Percentiles rank a stretch among this genome's conserved stretches.
Conservation (phyloP, 2,888 invertebrate genomes). For the Eupithecia inturbata region DNA sequence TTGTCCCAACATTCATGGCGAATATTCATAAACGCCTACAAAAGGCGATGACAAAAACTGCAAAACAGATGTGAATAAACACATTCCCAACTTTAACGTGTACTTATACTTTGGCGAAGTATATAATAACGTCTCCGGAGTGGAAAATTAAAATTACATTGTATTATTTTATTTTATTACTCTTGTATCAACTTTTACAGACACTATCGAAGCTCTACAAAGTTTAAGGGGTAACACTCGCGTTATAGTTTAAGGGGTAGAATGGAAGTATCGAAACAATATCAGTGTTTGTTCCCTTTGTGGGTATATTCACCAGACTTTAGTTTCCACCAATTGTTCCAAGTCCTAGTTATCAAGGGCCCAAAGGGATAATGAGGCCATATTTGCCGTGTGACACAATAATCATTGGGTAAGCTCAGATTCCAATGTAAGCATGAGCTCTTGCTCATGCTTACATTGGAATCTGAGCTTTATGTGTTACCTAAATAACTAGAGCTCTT, state of each 20-base stretch:
- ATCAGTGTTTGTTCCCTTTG: conserved; percentile 23
- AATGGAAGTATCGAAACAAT: conserved; percentile 24
- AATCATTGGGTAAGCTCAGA: conserved; percentile 49
- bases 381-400: conserved; percentile 49
- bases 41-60: conserved; percentile 56
- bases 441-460: too few species aligned
- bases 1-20: conserved; percentile 62
- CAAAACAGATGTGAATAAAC: conserved; percentile 53
- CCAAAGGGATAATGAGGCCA: conserved; percentile 45
- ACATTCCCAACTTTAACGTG: conserved; percentile 37
- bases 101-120: neutral
- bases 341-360: conserved; percentile 42
- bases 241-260: conserved; percentile 25
- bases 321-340: conserved; percentile 40
- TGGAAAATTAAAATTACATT: neutral
- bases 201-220: neutral
- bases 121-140: neutral
- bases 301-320: conserved; percentile 33
- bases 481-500: too few species aligned
- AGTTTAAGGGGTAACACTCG: conserved; percentile 16
- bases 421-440: conserved; percentile 27
- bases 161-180: neutral
- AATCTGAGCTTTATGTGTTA: too few species aligned
- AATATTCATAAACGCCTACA: conserved; percentile 65
- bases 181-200: neutral